Percentiles rank a stretch among this genome's conserved stretches.
Conservation (phyloP, 1,140 invertebrate species). For the Phymorhynchus buccinoides region DNA sequence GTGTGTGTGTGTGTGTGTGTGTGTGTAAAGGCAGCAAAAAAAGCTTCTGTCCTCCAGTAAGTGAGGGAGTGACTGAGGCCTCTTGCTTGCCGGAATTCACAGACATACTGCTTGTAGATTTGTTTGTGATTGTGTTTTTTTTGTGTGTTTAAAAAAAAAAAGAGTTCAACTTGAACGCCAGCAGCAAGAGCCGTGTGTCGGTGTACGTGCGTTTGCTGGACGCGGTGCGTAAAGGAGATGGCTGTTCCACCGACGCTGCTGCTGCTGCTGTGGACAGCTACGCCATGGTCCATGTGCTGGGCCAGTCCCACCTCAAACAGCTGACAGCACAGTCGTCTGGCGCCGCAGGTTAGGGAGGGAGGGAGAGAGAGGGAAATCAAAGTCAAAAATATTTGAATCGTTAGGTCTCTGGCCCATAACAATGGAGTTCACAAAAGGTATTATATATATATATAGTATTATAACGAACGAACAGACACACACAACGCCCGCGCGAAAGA, state of each 20-base stretch:
- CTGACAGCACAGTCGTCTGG: not conserved
- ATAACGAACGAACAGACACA: not conserved
- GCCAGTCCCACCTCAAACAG: constrained; percentile 20
- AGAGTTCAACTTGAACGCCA: constrained; percentile 8
- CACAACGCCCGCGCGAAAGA: no score
- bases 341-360: not conserved
- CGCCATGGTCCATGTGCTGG: constrained; percentile 21
- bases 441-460: not conserved
- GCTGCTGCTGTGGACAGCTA: constrained; percentile 12
- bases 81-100: no score
- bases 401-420: no score
- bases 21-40: no score
- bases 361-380: no score
- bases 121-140: not conserved
- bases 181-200: constrained; percentile 10
- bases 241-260: no score
- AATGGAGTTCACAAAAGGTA: no score
- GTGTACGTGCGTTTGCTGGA: constrained; percentile 22
- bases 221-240: not conserved
- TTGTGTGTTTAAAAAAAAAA: no score
- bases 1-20: not conserved
- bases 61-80: no score
- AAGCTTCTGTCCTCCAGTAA: no score
- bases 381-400: no score
- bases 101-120: no score